A percentile compares a stretch with the other conserved stretches of the same genome.
Evolutionary conservation across 2,888 invertebrate genomes (phyloP).

Genomic region (Agrotis clavis): DNA sequence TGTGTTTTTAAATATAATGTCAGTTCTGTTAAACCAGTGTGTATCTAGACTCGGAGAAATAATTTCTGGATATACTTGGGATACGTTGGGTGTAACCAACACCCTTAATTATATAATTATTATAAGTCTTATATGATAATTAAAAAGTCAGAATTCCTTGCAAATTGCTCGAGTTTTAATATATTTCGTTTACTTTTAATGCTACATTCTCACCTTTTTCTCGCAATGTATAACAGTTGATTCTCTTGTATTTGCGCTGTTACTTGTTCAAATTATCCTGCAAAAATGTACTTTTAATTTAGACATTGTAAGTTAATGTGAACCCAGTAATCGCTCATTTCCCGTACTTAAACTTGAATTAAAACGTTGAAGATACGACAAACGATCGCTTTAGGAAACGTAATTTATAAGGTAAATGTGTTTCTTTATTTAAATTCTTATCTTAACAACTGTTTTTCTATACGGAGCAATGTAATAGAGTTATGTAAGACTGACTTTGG

Average conservation of each 20-base stretch:
- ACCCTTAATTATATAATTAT: too few species aligned
- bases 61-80: too few species aligned
- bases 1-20: too few species aligned
- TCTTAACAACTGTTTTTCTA: constrained; percentile 5
- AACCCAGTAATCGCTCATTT: constrained; percentile 59
- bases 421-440: constrained; percentile 15
- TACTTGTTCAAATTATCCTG: constrained; percentile 26
- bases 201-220: neutral
- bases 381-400: constrained; percentile 48
- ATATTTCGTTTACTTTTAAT: too few species aligned
- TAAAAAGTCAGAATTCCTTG: too few species aligned
- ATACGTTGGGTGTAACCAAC: too few species aligned
- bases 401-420: constrained; percentile 48
- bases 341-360: constrained; percentile 60
- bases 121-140: too few species aligned
- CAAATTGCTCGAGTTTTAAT: too few species aligned
- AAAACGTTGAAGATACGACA: constrained; percentile 45
- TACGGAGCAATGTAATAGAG: neutral
- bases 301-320: constrained; percentile 55
- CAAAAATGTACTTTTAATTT: constrained; percentile 29
- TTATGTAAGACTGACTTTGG: neutral
- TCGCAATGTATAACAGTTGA: neutral
- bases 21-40: too few species aligned
- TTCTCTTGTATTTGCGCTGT: constrained; percentile 11
- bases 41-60: too few species aligned